Evolutionary conservation across 2,888 invertebrate genomes (phyloP).

Genomic region (Crocallis elinguaria): DNA sequence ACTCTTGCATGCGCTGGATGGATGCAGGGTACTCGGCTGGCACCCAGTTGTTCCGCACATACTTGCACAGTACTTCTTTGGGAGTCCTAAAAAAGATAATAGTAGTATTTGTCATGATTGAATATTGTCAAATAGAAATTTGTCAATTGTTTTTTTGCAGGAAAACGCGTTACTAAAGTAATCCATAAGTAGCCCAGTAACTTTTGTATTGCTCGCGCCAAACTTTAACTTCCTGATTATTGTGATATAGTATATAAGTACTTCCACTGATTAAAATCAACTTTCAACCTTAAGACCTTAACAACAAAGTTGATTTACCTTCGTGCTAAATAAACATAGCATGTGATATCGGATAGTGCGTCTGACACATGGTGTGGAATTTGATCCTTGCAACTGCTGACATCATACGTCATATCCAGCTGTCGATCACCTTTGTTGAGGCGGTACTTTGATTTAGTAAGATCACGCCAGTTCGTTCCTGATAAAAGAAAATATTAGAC

Average conservation of each 20-base stretch:
- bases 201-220: no score
- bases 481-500: no score
- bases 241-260: no score
- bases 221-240: no score
- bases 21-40: constrained; percentile 95
- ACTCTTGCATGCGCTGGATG: constrained; percentile 95
- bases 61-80: constrained; percentile 93
- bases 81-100: constrained; percentile 84
- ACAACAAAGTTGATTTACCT: constrained; percentile 59
- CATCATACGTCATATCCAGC: constrained; percentile 95
- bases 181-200: no score
- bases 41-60: constrained; percentile 97
- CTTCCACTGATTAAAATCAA: not conserved
- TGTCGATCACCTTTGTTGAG: constrained; percentile 98
- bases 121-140: no score
- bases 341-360: constrained; percentile 98
- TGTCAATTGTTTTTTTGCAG: no score
- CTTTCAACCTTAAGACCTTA: constrained; percentile 10
- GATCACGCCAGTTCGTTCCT: constrained; percentile 93
- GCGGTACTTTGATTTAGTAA: constrained; percentile 97
- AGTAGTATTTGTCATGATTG: not conserved
- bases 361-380: constrained; percentile 98
- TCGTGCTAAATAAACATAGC: constrained; percentile 97
- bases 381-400: constrained; percentile 77
- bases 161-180: no score